Conservation (phyloP, 2,113 vertebrate genomes). For the Phaethon lepturus region DNA sequence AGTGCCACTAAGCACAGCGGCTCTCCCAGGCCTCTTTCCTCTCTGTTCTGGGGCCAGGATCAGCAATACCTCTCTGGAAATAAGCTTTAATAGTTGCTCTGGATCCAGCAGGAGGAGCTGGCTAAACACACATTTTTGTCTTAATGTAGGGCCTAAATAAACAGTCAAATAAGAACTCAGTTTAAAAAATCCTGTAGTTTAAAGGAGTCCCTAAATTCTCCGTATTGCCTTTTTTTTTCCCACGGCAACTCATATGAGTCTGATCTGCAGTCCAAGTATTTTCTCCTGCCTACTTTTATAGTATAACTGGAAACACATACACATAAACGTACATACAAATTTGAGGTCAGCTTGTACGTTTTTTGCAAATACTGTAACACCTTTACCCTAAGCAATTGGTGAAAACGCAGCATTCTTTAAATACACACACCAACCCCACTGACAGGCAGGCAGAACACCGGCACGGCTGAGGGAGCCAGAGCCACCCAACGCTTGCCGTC, state of each 20-base stretch:
- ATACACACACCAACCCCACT: background rate
- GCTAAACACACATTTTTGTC: slow-evolving; percentile 49
- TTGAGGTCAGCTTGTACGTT: background rate
- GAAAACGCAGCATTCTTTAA: background rate
- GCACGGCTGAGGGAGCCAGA: background rate
- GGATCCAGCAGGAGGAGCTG: slow-evolving; percentile 66
- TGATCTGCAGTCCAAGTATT: slow-evolving; percentile 44
- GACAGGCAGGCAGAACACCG: background rate
- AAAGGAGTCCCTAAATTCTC: slow-evolving; percentile 57
- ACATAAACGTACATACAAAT: background rate
- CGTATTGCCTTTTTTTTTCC: slow-evolving; percentile 47
- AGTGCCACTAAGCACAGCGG: background rate
- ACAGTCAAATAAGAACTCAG: slow-evolving; percentile 42
- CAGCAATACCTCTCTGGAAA: slow-evolving; percentile 43
- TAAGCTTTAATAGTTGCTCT: slow-evolving; percentile 28
- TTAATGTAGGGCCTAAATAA: slow-evolving; percentile 59
- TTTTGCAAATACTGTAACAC: background rate
- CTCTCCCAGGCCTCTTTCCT: background rate
- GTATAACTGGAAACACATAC: background rate
- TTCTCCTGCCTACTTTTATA: background rate
- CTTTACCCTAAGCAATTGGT: background rate
- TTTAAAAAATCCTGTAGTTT: slow-evolving; percentile 15
- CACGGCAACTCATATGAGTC: background rate
- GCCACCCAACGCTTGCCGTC: background rate
- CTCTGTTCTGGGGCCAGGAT: slow-evolving; percentile 47